Evolutionary conservation across 2,888 invertebrate genomes (phyloP).

Genomic region (Tortrix viridana): DNA sequence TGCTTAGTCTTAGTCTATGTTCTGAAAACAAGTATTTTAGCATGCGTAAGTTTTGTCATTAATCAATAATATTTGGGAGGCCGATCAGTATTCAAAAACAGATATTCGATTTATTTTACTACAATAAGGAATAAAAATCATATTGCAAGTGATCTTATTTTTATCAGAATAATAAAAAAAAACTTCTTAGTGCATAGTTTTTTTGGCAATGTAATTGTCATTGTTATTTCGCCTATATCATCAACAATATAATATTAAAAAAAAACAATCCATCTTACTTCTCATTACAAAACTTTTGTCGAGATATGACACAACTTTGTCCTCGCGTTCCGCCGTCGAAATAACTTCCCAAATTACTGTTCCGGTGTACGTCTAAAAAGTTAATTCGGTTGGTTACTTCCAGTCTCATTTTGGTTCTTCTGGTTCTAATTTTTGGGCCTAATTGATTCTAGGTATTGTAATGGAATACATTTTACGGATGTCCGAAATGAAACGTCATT

Average conservation of each 20-base stretch:
- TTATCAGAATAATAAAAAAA: no score
- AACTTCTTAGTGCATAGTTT: no score
- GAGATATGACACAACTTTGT: conserved; percentile 27
- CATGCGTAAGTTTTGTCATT: no score
- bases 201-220: no score
- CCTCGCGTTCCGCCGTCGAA: neutral
- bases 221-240: neutral
- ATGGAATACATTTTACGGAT: neutral
- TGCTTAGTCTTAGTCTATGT: no score
- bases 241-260: neutral
- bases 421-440: neutral
- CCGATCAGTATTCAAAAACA: no score
- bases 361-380: conserved; percentile 7
- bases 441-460: neutral
- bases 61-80: no score
- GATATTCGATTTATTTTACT: no score
- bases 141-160: no score
- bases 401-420: neutral
- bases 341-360: conserved; percentile 19
- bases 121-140: no score
- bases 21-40: no score
- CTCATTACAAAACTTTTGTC: conserved; percentile 19
- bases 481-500: neutral
- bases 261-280: conserved; percentile 17
- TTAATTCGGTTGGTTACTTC: conserved; percentile 17